These are phyloP conservation scores for Spilarctia lutea DNA, from an alignment of 2,888 invertebrate species.

Conservation along the genomic window DNA sequence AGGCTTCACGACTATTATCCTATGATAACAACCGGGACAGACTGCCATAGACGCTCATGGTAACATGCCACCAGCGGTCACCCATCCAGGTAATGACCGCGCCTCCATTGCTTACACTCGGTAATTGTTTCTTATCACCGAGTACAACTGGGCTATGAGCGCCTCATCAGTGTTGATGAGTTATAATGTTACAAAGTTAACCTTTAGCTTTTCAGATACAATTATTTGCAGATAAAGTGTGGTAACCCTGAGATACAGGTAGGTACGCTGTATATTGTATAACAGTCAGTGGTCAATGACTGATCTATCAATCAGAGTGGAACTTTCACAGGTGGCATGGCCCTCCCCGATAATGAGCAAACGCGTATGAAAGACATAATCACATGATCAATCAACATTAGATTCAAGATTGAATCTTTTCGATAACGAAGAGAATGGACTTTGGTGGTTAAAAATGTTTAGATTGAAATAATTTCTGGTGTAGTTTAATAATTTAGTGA, in stretches of 20 bases:
- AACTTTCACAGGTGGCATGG: slow-evolving; percentile 54
- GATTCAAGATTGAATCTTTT: slow-evolving; percentile 29
- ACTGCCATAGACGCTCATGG: too few relatives aligned
- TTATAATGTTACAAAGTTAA: too few relatives aligned
- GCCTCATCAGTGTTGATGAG: too few relatives aligned
- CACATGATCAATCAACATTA: slow-evolving; percentile 37
- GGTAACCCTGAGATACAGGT: not conserved
- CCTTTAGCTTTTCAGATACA: too few relatives aligned
- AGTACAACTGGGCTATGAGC: too few relatives aligned
- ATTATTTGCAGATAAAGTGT: not conserved
- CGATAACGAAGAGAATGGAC: slow-evolving; percentile 15
- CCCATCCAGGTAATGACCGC: too few relatives aligned
- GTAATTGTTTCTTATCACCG: too few relatives aligned
- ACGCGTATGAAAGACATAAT: slow-evolving; percentile 31
- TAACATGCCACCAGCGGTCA: too few relatives aligned
- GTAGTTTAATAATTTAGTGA: too few relatives aligned
- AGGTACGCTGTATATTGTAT: slow-evolving; percentile 41
- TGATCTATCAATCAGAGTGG: slow-evolving; percentile 56
- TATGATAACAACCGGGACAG: too few relatives aligned
- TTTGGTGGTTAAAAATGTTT: slow-evolving; percentile 21
- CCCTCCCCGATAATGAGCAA: slow-evolving; percentile 43
- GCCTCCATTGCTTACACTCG: too few relatives aligned
- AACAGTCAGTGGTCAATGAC: slow-evolving; percentile 55
- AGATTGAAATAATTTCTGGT: slow-evolving; percentile 22
- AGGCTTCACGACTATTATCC: too few relatives aligned